Percentiles rank a stretch among this genome's conserved stretches.
Evolutionary conservation across 2,797 vertebrate genomes (phyloP).

Genomic region (Mergus octosetaceus): DNA sequence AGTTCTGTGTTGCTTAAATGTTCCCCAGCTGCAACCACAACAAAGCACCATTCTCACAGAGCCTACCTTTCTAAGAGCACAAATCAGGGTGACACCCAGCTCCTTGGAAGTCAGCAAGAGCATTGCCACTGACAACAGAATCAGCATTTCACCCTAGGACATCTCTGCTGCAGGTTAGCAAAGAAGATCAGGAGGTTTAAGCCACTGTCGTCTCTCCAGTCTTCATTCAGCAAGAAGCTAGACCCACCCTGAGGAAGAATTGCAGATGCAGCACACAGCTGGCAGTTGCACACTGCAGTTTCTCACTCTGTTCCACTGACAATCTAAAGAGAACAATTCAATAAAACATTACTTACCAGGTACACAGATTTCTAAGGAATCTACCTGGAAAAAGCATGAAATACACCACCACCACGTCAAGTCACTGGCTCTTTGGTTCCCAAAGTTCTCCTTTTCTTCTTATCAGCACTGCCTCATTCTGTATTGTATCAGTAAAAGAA

Average conservation of each 20-base stretch:
- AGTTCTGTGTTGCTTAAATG: not conserved
- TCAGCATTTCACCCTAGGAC: not conserved
- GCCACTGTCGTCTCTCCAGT: not conserved
- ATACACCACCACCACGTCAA: not conserved
- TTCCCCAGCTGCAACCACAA: not conserved
- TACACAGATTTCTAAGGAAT: slow-evolving; percentile 36
- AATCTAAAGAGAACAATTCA: slow-evolving; percentile 23
- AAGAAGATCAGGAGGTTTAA: not conserved
- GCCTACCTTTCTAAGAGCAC: not conserved
- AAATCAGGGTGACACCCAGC: not conserved
- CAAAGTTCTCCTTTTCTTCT: not conserved
- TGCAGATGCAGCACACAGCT: not conserved
- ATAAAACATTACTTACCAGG: slow-evolving; percentile 35
- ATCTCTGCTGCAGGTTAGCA: not conserved
- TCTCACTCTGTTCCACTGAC: slow-evolving; percentile 8
- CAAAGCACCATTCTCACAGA: not conserved
- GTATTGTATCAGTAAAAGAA: not conserved
- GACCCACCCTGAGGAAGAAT: not conserved
- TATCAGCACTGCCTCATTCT: not conserved
- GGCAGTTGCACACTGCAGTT: not conserved
- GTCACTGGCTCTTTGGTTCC: not conserved
- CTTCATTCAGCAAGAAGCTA: not conserved
- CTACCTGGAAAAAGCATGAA: slow-evolving; percentile 25
- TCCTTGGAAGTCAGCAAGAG: not conserved
- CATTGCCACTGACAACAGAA: not conserved